Evolutionary conservation across 2,888 invertebrate genomes (phyloP), one percentile per base, ranked within the genome.

Genomic region (Philereme transversata): DNA sequence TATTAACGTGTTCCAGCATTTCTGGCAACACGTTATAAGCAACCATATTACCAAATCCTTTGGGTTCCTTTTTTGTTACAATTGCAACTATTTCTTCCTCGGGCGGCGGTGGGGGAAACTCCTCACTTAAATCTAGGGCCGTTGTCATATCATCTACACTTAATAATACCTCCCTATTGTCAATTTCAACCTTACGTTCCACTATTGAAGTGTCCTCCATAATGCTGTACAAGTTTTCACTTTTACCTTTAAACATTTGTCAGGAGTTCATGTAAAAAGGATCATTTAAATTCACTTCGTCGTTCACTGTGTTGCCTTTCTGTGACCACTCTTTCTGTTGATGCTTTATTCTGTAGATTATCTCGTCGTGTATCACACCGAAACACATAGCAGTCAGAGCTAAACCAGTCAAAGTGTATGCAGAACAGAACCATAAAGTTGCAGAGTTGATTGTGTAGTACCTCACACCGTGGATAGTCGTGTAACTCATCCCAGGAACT

Each of bases 371-470:
- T 63, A 97, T 95, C 8, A 97, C 97, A 82, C 97, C 97, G 86
- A 97, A 97, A 81, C 97, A 97, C 97, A 97, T 97, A 49, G 97
- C 97, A 8, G 97, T 97, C 71, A 97, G 88, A 2, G 97, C 97
- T 94, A 97, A 95, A 5, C 97, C 97, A 6, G 96, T 95, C 90
- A 97, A 94, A 60, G 97, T 97, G 83, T 97, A 97, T 60, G 95
- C 95, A 36, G 97, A 97, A 87, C 97, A 97, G 86, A 97, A 97
- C 97, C 97, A 97, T 67, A 97, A 93, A 40, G 97, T 96, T 36
- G 95, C 94, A 71, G 94, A 94, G 71, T 95, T 94, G 45, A 95
- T 94, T 41, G 93, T 91, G 63, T 86, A 94, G 79, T 83, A 93
- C 81, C 86, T 91, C 72, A 84, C 92, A 82, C 76, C 94, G 82